Base-by-base conservation (phyloP, 1,140 invertebrate genomes). In the Hycleus cichorii region DNA sequence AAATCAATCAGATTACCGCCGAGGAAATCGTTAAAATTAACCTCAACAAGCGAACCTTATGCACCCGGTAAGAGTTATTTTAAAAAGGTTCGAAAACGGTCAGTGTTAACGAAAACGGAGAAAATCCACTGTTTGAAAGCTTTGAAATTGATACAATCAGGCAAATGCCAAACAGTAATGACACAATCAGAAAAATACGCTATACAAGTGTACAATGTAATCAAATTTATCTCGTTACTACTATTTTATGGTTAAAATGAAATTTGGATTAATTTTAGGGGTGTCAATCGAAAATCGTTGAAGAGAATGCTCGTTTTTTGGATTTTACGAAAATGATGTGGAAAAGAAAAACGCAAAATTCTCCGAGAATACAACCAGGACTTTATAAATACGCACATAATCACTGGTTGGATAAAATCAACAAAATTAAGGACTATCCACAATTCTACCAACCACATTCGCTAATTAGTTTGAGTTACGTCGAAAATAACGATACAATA, bases 121-220 rank as follows among this genome's bases (percentile, higher is more conserved):
- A 67, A 71, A 12, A 45, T 48, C n/a, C 50, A 60, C 24, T 71
- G 67, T 55, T 65, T 69, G 38, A 62, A 59, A 11, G 65, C 64
- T n/a, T 44, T 69, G 18, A 56, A 65, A 49, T n/a, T 69, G 18
- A 43, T 65, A n/a, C 53, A 63, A 43, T 26, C 32, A 18, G 58
- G 57, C 27, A 60, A 60, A 52, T 25, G 32, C 10, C n/a, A 27
- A 26, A 27, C 40, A 8, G 25, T 50, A n/a, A 12, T 54, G 10
- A 59, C 46, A 3, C 25, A 50, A 47, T 18, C 27, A 24, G 49
- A 56, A 39, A 49, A 42, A 38, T 9, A 40, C 40, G 40, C n/a
- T 59, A 12, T 60, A 4, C 44, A 65, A 45, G 24, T 64, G n/a
- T 64, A 65, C 44, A 51, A 62, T 43, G 59, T 65, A 59, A 39